These are phyloP conservation scores for Drosophila buzzatii DNA, from an alignment of 2,888 invertebrate genomes.

Conservation along the genomic window DNA sequence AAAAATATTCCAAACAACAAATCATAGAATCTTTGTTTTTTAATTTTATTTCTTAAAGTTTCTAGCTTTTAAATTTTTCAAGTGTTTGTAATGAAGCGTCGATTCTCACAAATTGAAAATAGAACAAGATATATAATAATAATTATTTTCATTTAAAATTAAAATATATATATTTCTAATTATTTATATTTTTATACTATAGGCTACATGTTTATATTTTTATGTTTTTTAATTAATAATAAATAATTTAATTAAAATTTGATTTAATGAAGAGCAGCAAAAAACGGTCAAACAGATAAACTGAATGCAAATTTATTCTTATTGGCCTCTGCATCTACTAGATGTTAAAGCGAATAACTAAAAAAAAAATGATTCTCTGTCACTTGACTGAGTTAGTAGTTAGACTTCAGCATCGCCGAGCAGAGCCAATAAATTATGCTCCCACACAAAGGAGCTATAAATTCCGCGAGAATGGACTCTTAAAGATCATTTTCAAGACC, in stretches of 20 bases:
- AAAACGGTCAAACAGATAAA: background rate
- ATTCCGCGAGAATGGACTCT: background rate
- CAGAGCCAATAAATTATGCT: background rate
- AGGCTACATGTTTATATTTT: background rate
- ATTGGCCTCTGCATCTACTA: background rate
- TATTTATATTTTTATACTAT: too few relatives aligned
- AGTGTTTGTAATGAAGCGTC: too few relatives aligned
- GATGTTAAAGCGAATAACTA: background rate
- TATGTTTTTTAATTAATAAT: background rate
- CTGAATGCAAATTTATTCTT: background rate
- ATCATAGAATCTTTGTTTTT: too few relatives aligned
- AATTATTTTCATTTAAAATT: background rate
- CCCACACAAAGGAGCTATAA: background rate
- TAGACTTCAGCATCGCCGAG: background rate
- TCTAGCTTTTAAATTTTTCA: too few relatives aligned
- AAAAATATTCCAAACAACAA: too few relatives aligned
- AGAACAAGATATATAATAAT: background rate
- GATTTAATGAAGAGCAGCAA: background rate
- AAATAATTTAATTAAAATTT: background rate
- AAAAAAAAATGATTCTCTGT: too few relatives aligned
- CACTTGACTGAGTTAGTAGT: background rate
- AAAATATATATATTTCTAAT: background rate
- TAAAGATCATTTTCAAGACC: background rate
- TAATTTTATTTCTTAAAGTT: too few relatives aligned
- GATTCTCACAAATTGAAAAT: background rate